Conservation (phyloP, 2,888 invertebrate genomes). For the Caenorhabditis sp. region DNA sequence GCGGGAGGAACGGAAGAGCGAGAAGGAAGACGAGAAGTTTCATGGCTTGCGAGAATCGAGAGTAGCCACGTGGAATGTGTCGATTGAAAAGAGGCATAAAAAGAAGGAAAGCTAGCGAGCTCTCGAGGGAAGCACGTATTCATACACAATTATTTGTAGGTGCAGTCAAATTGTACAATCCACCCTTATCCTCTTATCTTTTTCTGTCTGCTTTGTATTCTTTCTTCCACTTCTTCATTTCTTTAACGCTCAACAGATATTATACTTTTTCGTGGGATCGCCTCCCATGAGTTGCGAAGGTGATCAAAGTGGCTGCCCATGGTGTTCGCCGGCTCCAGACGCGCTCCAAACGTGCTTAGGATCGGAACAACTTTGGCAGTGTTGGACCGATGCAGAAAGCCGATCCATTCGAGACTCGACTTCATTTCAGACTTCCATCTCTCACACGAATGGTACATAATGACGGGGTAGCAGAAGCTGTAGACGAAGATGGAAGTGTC, state of each 20-base stretch:
- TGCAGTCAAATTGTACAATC: conserved; percentile 22
- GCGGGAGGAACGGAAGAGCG: neutral
- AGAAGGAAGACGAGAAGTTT: neutral
- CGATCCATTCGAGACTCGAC: neutral
- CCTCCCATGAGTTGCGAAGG: conserved; percentile 19
- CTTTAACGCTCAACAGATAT: conserved; percentile 9
- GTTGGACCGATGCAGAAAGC: neutral
- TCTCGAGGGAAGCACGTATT: neutral
- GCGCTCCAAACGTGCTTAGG: conserved; percentile 19
- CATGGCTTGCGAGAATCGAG: no score
- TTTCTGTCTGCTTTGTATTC: neutral
- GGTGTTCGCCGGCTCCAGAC: conserved; percentile 16
- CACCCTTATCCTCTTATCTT: neutral
- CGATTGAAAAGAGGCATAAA: conserved; percentile 4
- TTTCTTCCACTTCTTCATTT: conserved; percentile 5
- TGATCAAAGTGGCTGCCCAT: conserved; percentile 38
- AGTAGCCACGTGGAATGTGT: no score
- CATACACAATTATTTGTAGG: conserved; percentile 9
- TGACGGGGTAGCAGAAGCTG: conserved; percentile 43
- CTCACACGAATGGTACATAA: conserved; percentile 35
- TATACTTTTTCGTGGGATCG: conserved; percentile 22
- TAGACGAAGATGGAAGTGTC: conserved; percentile 36
- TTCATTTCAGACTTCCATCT: conserved; percentile 27
- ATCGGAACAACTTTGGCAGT: conserved; percentile 20
- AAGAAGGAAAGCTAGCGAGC: neutral